Conservation (phyloP, 2,888 invertebrate genomes). For the Stictocephala bisonia region DNA sequence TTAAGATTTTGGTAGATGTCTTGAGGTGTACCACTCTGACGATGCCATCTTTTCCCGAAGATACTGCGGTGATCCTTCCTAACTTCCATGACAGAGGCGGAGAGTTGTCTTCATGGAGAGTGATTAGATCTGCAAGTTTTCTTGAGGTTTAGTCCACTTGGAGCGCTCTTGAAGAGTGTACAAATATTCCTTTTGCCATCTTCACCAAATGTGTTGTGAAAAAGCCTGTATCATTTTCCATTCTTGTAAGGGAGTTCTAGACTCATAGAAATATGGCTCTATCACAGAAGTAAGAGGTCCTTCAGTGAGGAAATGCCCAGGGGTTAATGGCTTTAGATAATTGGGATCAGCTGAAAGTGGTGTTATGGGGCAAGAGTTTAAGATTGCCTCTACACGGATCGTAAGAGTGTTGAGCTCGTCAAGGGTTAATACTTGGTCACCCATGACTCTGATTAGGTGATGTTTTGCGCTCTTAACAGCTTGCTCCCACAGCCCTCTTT, state of each 20-base stretch:
- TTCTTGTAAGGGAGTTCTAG: slow-evolving; percentile 43
- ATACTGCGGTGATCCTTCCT: not conserved
- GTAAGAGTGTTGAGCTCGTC: slow-evolving; percentile 25
- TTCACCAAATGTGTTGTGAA: slow-evolving; percentile 55
- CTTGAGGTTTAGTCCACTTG: slow-evolving; percentile 45
- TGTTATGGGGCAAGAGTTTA: slow-evolving; percentile 1
- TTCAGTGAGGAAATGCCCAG: slow-evolving; percentile 57
- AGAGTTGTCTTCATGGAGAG: slow-evolving; percentile 5
- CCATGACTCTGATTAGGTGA: not conserved
- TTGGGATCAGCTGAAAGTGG: slow-evolving; percentile 30
- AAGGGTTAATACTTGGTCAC: not conserved
- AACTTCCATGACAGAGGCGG: not conserved
- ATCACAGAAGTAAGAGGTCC: slow-evolving; percentile 34
- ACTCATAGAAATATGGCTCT: not conserved
- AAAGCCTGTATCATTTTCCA: slow-evolving; percentile 53
- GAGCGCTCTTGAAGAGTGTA: slow-evolving; percentile 47
- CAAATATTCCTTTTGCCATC: slow-evolving; percentile 52
- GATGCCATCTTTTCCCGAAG: not conserved
- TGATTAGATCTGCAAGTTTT: not conserved
- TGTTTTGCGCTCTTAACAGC: slow-evolving; percentile 5
- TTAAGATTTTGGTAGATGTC: no score
- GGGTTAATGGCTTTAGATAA: slow-evolving; percentile 55
- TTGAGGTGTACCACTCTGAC: no score
- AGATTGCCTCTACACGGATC: not conserved
- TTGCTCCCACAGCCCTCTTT: slow-evolving; percentile 19